These are phyloP conservation scores for Trichogramma dendrolimi DNA, from an alignment of 2,888 invertebrate genomes.

Conservation along the genomic window DNA sequence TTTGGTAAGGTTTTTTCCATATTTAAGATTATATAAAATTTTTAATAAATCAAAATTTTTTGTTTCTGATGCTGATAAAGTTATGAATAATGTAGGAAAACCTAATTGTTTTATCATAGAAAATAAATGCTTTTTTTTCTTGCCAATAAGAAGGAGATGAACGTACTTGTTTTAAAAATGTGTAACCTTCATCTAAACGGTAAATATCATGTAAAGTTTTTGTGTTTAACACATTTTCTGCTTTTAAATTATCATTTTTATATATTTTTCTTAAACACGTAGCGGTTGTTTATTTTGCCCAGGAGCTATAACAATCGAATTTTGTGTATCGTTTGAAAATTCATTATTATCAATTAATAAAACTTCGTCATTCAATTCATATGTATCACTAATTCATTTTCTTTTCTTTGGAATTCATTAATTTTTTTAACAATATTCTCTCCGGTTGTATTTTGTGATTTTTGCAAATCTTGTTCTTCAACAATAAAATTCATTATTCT, in stretches of 20 bases:
- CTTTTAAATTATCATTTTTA: not conserved
- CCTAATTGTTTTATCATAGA: no score
- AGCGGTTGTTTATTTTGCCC: slow-evolving; percentile 33
- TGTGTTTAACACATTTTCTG: not conserved
- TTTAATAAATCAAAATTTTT: slow-evolving; percentile 23
- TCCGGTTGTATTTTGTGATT: no score
- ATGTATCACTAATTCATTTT: slow-evolving; percentile 18
- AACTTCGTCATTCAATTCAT: slow-evolving; percentile 28
- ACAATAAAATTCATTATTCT: slow-evolving; percentile 20
- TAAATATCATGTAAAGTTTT: slow-evolving; percentile 5
- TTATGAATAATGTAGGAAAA: no score
- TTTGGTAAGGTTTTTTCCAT: slow-evolving; percentile 11
- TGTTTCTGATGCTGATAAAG: slow-evolving; percentile 17
- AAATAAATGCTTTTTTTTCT: slow-evolving; percentile 19
- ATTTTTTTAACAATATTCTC: not conserved
- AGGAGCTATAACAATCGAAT: slow-evolving; percentile 36
- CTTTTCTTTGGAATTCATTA: slow-evolving; percentile 14
- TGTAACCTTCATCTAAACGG: slow-evolving; percentile 16
- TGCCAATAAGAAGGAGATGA: slow-evolving; percentile 19
- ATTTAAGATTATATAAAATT: slow-evolving; percentile 20
- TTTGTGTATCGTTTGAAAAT: slow-evolving; percentile 13
- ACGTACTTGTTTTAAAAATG: slow-evolving; percentile 20
- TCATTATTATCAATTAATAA: slow-evolving; percentile 30
- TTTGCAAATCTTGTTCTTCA: slow-evolving; percentile 15
- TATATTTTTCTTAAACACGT: slow-evolving; percentile 1